Evolutionary conservation across 2,113 vertebrate genomes (phyloP).

Genomic region (Tragelaphus scriptus): DNA sequence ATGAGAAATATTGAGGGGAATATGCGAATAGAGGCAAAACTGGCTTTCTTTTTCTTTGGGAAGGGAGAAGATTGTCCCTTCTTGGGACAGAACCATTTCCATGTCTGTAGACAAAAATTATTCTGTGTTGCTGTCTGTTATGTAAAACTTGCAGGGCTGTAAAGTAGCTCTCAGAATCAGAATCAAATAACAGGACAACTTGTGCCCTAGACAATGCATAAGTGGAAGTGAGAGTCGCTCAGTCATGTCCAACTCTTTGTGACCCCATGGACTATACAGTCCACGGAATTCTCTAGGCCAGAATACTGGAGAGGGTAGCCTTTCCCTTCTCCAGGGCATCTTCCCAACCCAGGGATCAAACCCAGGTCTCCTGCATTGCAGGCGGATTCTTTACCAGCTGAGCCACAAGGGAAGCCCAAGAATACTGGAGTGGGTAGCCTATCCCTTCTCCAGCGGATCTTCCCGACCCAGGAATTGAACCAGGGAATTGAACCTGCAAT

Average conservation of each 20-base stretch:
- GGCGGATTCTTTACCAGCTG: background rate
- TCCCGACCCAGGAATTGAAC: background rate
- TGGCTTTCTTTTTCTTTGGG: background rate
- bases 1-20: background rate
- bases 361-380: fast-evolving
- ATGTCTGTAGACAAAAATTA: background rate
- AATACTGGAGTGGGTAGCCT: background rate
- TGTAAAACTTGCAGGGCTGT: background rate
- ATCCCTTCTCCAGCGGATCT: background rate
- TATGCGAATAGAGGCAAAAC: background rate
- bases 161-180: background rate
- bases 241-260: fast-evolving
- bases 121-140: background rate
- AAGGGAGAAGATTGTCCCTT: background rate
- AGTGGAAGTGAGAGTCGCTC: background rate
- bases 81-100: background rate
- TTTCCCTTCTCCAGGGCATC: background rate
- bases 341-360: background rate
- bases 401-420: background rate
- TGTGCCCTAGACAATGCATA: background rate
- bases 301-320: background rate
- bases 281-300: background rate
- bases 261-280: background rate
- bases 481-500: background rate
- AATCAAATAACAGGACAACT: background rate